These are phyloP conservation scores for Rhabdophis nuchalis DNA, from an alignment of 2,797 vertebrate species.

Conservation along the genomic window DNA sequence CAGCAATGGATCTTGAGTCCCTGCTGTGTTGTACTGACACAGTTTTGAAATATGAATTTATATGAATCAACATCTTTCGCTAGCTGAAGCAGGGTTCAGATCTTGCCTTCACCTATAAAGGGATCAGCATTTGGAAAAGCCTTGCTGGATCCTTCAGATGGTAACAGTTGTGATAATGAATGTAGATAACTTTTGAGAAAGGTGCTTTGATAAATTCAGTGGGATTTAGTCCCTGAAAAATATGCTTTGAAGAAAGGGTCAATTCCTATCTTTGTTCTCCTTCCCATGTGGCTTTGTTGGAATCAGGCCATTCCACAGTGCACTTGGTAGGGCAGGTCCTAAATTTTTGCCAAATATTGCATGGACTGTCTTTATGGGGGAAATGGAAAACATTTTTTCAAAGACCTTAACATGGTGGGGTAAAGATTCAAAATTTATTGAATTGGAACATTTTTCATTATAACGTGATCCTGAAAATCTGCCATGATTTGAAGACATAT, in stretches of 20 bases:
- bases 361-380: neutral
- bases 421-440: neutral
- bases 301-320: neutral
- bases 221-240: neutral
- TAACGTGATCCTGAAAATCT: neutral
- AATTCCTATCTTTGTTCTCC: neutral
- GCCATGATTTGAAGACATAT: neutral
- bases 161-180: neutral
- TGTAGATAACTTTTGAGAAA: neutral
- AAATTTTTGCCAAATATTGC: neutral
- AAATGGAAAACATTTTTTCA: neutral
- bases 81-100: neutral
- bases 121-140: neutral
- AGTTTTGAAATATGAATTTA: neutral
- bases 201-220: neutral
- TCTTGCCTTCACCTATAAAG: neutral
- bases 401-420: neutral
- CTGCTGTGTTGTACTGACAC: neutral
- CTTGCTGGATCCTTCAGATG: neutral
- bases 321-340: neutral
- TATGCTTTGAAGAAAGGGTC: neutral
- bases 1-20: neutral
- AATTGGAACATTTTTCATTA: neutral
- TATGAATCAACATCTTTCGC: neutral
- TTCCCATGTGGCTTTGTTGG: neutral